Percentiles rank a stretch among this genome's conserved stretches.
These are phyloP conservation scores for Ashinkailepas kermadecensis DNA, from an alignment of 2,888 invertebrate genomes.

Conservation along the genomic window DNA sequence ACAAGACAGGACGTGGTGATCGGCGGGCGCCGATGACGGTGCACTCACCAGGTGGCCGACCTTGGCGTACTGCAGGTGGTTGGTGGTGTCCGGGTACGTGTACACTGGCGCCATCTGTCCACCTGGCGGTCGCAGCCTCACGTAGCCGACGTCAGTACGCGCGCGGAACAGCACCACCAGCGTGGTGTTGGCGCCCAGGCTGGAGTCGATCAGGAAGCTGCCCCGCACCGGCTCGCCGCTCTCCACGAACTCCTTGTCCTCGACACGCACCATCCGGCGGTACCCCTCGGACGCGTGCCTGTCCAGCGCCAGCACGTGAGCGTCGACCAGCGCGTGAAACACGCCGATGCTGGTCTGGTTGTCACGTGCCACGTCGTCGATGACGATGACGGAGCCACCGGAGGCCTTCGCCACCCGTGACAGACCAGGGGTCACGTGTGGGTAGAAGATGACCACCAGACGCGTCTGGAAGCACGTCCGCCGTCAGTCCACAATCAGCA, in stretches of 20 bases:
- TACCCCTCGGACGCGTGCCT: constrained; percentile 32
- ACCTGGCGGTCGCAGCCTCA: constrained; percentile 1
- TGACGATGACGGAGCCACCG: constrained; percentile 46
- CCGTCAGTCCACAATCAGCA: too few species aligned
- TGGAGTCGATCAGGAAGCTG: constrained; percentile 50
- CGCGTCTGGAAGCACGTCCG: background rate
- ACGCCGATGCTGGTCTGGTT: constrained; percentile 36
- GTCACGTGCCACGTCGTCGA: constrained; percentile 46
- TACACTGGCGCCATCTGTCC: constrained; percentile 44
- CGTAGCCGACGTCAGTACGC: constrained; percentile 6
- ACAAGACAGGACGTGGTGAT: too few species aligned
- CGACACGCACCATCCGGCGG: constrained; percentile 29
- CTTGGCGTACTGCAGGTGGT: constrained; percentile 42
- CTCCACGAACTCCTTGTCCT: constrained; percentile 35
- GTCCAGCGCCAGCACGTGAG: constrained; percentile 35
- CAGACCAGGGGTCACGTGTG: constrained; percentile 38
- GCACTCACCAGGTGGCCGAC: background rate
- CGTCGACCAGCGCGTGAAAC: constrained; percentile 36
- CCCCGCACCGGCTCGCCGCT: constrained; percentile 38
- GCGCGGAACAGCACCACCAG: constrained; percentile 35
- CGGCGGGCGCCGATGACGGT: too few species aligned
- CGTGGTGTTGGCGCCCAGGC: constrained; percentile 41
- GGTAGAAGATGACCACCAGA: constrained; percentile 6
- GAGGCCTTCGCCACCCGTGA: constrained; percentile 47
- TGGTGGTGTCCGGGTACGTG: constrained; percentile 47